phyloP scores from a whole-genome alignment of 2,797 vertebrate species.

The Ctenochaetus hawaiiensis region DNA sequence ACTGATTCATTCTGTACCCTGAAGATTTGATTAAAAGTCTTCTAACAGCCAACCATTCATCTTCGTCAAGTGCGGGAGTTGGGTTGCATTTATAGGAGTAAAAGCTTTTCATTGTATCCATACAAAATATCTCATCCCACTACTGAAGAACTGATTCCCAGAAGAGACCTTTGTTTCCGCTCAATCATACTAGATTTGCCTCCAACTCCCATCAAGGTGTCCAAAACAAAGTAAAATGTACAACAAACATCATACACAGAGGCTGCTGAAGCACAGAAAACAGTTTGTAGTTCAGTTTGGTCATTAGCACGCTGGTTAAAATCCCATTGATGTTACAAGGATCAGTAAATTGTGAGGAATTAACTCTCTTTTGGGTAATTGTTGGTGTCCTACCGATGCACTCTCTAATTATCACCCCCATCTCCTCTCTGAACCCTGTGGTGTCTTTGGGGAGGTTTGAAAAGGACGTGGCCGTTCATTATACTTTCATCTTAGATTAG shows the following conservation, averaged over 20 bases:
- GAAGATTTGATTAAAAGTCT: constrained; percentile 68
- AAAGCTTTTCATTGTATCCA: constrained; percentile 63
- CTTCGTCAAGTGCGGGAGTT: constrained; percentile 59
- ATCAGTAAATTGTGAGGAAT: constrained; percentile 54
- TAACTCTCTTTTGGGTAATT: constrained; percentile 55
- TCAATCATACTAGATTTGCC: constrained; percentile 53
- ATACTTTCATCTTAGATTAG: constrained; percentile 46
- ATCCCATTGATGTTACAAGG: constrained; percentile 56
- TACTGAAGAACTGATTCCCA: constrained; percentile 59
- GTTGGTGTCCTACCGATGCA: constrained; percentile 61
- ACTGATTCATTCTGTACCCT: constrained; percentile 41
- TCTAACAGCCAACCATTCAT: constrained; percentile 62
- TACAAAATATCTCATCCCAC: constrained; percentile 58
- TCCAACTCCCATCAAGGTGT: constrained; percentile 39
- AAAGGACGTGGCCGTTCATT: constrained; percentile 56
- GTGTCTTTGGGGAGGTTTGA: constrained; percentile 53
- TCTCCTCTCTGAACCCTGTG: constrained; percentile 50
- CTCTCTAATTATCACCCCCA: constrained; percentile 66
- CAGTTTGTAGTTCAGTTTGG: constrained; percentile 61
- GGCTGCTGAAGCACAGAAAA: constrained; percentile 47
- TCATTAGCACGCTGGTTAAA: constrained; percentile 68
- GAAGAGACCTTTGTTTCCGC: constrained; percentile 57
- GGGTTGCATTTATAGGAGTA: constrained; percentile 62
- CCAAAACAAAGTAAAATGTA: constrained; percentile 59
- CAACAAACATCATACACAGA: constrained; percentile 60